Evolutionary conservation across 2,113 vertebrate genomes (phyloP).

Genomic region (Chlamydotis undulata): DNA sequence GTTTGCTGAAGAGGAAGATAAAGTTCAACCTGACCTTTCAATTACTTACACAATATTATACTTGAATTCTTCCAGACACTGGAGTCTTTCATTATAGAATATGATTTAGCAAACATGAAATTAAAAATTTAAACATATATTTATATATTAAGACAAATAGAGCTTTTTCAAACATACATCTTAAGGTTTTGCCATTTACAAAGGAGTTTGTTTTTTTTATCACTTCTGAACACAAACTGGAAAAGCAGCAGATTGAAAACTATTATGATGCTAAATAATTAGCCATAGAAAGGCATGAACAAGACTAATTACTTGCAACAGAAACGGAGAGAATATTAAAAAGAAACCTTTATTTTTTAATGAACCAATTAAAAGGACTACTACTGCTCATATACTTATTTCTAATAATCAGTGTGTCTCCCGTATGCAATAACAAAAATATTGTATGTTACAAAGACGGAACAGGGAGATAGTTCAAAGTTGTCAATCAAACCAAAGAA

Average conservation of each 20-base stretch:
- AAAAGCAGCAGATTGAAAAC: neutral
- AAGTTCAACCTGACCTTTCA: neutral
- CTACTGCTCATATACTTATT: accelerated
- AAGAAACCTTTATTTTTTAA: neutral
- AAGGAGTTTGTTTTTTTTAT: neutral
- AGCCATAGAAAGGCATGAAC: neutral
- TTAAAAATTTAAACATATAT: neutral
- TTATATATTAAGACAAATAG: neutral
- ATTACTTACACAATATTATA: neutral
- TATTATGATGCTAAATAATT: neutral
- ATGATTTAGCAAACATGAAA: neutral
- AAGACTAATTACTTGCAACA: neutral
- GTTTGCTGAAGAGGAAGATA: neutral
- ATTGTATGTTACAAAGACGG: neutral
- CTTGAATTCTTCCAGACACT: neutral
- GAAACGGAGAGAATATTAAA: neutral
- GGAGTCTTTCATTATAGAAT: neutral
- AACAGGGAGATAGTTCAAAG: neutral
- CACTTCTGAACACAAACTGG: neutral
- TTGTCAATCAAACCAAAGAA: neutral
- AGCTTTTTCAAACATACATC: neutral
- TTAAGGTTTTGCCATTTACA: neutral
- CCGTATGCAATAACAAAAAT: neutral
- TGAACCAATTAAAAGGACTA: neutral
- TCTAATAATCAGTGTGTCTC: neutral